Evolutionary conservation across 2,113 vertebrate genomes (phyloP), one percentile per base, ranked within the genome.

Genomic region (Corydoras maculifer): DNA sequence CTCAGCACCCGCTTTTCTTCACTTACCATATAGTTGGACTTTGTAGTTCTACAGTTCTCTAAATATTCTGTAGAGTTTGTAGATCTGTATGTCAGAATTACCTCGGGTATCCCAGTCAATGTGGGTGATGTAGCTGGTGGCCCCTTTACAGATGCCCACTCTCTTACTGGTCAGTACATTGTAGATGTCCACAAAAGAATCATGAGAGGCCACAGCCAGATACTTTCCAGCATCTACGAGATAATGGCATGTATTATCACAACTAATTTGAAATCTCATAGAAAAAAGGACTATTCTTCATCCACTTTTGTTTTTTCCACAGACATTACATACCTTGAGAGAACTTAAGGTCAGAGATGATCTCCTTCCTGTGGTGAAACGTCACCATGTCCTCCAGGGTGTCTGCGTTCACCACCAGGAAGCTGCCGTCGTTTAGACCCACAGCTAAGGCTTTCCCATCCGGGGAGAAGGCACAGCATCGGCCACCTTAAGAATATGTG

Each of bases 171-270:
- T 94, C 55, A 97, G 91, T 0, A 99, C 95, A 1, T 98, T 97
- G 84, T 99, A 99, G 80, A 99, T 96, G 82, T 99, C 97, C 77
- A 99, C 95, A 79, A 98, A 98, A 73, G 94, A 94, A 73, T 99
- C 97, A 6, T 98, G 94, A n/a, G 97, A 99, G 15, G 96, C 94
- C 84, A 99, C 97, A 0, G 95, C 95, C 73, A 99, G 88, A 79
- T 97, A 99, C 83, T 98, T 98, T 70, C 97, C 97, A 4, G 92
- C 86, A 78, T 96, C 97, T 99, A 13, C 25, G 50, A 31, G 70
- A 57, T n/a, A 57, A 15, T 6, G 7, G 5, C 6, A n/a, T 57
- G 12, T 43, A 43, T 43, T 43, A 43, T 43, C 7, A 4, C 35
- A 2, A 43, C 35, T 8, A 43, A 43, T 43, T 43, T 43, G 35